Evolutionary conservation across 1,140 invertebrate genomes (phyloP).

Genomic region (Lepidotrigona ventralis): DNA sequence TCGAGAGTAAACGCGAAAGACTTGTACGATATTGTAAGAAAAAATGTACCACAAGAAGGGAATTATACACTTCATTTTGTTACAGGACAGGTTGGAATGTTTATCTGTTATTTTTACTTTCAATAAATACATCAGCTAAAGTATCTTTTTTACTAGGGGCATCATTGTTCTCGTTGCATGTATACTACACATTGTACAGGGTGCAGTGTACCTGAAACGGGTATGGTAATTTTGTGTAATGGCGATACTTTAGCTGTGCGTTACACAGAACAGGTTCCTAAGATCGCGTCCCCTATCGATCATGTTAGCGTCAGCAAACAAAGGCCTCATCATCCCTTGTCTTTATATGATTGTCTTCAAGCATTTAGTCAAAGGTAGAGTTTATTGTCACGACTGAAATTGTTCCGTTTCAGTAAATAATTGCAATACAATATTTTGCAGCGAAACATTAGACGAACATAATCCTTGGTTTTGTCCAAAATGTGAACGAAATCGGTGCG

Average conservation of each 20-base stretch:
- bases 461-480: slow-evolving; percentile 88
- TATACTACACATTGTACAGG: slow-evolving; percentile 83
- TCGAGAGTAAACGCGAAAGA: slow-evolving; percentile 80
- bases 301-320: slow-evolving; percentile 78
- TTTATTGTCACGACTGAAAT: not conserved
- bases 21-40: slow-evolving; percentile 80
- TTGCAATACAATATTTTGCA: slow-evolving; percentile 66
- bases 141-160: slow-evolving; percentile 78
- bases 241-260: slow-evolving; percentile 83
- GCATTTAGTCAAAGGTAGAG: slow-evolving; percentile 85
- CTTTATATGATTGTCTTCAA: slow-evolving; percentile 85
- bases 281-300: slow-evolving; percentile 70
- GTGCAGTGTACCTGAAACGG: slow-evolving; percentile 81
- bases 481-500: slow-evolving; percentile 85
- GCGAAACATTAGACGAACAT: slow-evolving; percentile 85
- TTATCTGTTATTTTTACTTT: not conserved
- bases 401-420: not conserved
- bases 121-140: not conserved
- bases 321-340: slow-evolving; percentile 80
- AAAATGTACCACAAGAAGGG: slow-evolving; percentile 78
- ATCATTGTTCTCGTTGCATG: slow-evolving; percentile 84
- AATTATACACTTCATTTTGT: slow-evolving; percentile 80
- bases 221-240: slow-evolving; percentile 80
- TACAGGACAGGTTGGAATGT: slow-evolving; percentile 77
- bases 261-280: slow-evolving; percentile 75